phyloP scores from a whole-genome alignment of 2,113 vertebrate genomes.

The Lasiurus cinereus region DNA sequence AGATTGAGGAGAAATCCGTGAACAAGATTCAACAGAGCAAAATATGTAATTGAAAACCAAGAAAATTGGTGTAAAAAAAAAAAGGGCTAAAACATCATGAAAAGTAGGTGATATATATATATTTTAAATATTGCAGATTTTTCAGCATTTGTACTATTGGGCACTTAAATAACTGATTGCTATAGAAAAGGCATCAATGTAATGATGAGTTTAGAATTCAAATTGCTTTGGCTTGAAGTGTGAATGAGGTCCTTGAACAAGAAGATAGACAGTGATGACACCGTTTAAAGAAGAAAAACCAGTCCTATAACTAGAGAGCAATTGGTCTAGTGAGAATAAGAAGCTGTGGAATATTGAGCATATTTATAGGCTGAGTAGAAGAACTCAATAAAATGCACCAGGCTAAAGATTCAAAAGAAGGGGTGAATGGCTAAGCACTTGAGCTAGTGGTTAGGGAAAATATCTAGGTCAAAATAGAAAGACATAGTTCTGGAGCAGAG shows the following conservation, averaged over 20 bases:
- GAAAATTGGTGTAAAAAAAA: not conserved
- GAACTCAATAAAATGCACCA: not conserved
- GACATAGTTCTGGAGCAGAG: not conserved
- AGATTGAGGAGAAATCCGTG: not conserved
- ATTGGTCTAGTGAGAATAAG: not conserved
- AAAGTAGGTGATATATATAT: not conserved
- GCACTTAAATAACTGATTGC: not conserved
- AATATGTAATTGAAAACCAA: not conserved
- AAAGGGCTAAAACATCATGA: not conserved
- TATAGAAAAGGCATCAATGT: not conserved
- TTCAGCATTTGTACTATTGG: not conserved
- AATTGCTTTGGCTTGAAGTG: not conserved
- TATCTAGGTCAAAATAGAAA: not conserved
- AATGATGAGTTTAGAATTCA: not conserved
- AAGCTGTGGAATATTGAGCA: not conserved
- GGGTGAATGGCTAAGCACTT: not conserved
- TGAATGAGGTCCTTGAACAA: not conserved
- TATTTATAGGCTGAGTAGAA: not conserved
- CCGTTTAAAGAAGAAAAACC: not conserved
- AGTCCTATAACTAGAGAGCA: not conserved
- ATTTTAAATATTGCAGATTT: not conserved
- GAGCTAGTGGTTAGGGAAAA: not conserved
- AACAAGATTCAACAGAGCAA: not conserved
- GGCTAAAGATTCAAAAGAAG: not conserved
- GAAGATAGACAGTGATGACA: not conserved